phyloP scores from a whole-genome alignment of 2,113 vertebrate species.

The Ptychochromis oligacanthus region DNA sequence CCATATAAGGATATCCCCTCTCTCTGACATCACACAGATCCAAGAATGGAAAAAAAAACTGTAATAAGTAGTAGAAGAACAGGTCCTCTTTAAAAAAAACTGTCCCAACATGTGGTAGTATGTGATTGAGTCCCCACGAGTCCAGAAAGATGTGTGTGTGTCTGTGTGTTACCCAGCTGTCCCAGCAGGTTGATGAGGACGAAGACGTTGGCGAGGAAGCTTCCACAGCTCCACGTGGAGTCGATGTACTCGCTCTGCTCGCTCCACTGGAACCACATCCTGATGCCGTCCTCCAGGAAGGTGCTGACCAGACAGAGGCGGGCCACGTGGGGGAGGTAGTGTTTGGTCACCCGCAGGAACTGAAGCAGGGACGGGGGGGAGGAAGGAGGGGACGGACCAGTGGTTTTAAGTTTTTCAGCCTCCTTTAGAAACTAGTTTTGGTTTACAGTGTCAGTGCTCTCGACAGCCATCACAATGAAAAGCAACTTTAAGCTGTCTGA shows the following conservation, averaged over 20 bases:
- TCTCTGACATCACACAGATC: too few species aligned
- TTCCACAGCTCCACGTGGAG: conserved; percentile 88
- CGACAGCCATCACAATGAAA: too few species aligned
- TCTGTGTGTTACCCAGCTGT: conserved; percentile 84
- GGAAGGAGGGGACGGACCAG: too few species aligned
- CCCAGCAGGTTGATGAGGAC: conserved; percentile 90
- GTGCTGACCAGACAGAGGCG: conserved; percentile 93
- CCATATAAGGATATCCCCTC: too few species aligned
- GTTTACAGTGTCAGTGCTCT: too few species aligned
- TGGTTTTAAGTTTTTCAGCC: too few species aligned
- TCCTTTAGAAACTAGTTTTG: background rate
- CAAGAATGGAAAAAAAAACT: too few species aligned
- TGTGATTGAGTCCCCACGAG: background rate
- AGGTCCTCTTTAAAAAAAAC: too few species aligned
- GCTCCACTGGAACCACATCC: conserved; percentile 95
- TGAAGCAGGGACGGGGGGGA: conserved; percentile 36
- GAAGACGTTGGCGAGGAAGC: conserved; percentile 86
- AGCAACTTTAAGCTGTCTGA: background rate
- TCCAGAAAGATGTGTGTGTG: background rate
- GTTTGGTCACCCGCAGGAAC: conserved; percentile 92
- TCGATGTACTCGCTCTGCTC: conserved; percentile 94
- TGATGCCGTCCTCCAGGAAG: conserved; percentile 92
- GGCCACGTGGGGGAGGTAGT: conserved; percentile 91
- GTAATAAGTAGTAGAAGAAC: too few species aligned
- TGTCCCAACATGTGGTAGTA: too few species aligned